Conservation (phyloP, 2,888 invertebrate genomes). For the Nymphalis c-album region DNA sequence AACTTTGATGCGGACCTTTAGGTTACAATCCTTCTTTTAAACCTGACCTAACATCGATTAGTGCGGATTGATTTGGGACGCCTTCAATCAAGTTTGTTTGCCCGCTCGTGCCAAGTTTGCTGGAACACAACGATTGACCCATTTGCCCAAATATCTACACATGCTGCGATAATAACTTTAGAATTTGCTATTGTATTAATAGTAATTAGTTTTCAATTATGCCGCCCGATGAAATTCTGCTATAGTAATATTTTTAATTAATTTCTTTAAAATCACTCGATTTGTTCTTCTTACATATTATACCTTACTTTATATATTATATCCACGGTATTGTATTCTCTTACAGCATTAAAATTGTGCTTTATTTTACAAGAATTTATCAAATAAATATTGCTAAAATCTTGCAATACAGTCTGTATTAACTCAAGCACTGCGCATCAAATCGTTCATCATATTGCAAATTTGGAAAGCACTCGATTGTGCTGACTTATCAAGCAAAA, state of each 20-base stretch:
- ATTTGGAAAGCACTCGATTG: neutral
- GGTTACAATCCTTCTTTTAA: constrained; percentile 42
- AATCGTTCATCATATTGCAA: neutral
- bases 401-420: no score
- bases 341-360: no score
- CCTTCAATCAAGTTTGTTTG: constrained; percentile 74
- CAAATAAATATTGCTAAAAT: no score
- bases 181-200: constrained; percentile 15
- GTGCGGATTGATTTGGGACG: constrained; percentile 60
- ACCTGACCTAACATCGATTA: constrained; percentile 46
- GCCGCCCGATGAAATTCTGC: no score
- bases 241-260: no score
- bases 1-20: constrained; percentile 7
- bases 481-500: neutral
- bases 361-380: no score
- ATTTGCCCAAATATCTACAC: constrained; percentile 45
- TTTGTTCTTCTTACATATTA: no score
- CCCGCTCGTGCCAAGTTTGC: constrained; percentile 61
- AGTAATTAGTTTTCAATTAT: no score
- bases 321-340: no score
- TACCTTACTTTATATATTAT: no score
- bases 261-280: no score
- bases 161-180: constrained; percentile 16
- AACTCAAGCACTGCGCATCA: no score
- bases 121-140: constrained; percentile 52